Percentiles rank a stretch among this genome's conserved stretches.
These are phyloP conservation scores for Agrenia bidenticulata DNA, from an alignment of 2,888 invertebrate species.

Conservation along the genomic window DNA sequence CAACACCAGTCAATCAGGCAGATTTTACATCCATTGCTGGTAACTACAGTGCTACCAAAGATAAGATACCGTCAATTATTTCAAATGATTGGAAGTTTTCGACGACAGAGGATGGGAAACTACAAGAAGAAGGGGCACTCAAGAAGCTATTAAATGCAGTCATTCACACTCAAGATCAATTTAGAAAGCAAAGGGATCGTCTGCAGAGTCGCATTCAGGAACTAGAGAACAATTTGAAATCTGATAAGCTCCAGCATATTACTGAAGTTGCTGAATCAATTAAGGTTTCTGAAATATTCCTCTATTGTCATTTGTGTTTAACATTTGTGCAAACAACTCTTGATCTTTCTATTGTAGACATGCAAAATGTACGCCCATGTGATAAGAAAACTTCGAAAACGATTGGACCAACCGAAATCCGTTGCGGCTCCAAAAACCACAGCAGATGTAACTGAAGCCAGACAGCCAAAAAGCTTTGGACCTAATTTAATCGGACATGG, in stretches of 20 bases:
- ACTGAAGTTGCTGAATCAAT: neutral
- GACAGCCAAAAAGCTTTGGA: too few species aligned
- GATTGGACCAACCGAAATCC: neutral
- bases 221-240: neutral
- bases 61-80: neutral
- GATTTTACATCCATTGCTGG: too few species aligned
- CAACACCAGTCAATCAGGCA: neutral
- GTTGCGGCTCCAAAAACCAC: too few species aligned
- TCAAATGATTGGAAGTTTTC: too few species aligned
- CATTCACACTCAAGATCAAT: neutral
- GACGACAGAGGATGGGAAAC: neutral
- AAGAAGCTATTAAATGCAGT: neutral
- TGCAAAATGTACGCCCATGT: neutral
- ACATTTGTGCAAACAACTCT: too few species aligned
- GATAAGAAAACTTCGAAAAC: neutral
- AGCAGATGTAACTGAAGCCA: too few species aligned
- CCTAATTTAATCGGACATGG: too few species aligned
- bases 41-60: neutral
- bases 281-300: neutral
- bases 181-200: neutral
- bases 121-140: neutral
- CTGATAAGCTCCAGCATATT: neutral
- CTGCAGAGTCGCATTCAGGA: slow-evolving; percentile 1
- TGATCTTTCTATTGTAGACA: too few species aligned
- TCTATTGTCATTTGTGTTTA: too few species aligned